Base-by-base conservation (phyloP, 2,797 vertebrate genomes). In the Phoxinus dragarum region DNA sequence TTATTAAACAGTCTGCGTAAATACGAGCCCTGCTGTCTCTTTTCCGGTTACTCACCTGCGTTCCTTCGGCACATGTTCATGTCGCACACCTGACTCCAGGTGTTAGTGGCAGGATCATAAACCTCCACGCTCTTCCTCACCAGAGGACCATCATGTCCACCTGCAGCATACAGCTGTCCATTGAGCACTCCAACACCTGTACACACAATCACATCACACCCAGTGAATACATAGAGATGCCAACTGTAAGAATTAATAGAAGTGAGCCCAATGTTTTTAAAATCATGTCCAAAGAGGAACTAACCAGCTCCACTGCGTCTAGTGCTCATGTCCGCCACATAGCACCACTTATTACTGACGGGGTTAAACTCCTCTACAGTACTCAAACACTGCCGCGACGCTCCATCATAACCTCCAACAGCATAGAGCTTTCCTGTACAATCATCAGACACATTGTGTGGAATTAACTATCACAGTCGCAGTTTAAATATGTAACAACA, bases 51-150 rank as follows among this genome's bases (percentile, higher is more conserved):
- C 94, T 92, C 89, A 98, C 98, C 98, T 96, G 98, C 98, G 1
- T 99, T 99, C 84, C 98, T 94, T 61, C 98, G 93, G 80, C 98
- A 99, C 98, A 99, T 99, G 92, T 99, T 99, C 98, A 99, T 99
- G 92, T 99, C 98, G 36, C 96, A 97, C 85, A 97, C 98, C 91
- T 97, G 97, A 49, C 95, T 97, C 98, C 98, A 99, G 56, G 90
- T 92, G 93, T 98, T 98, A 94, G 92, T 95, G 81, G 95, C 95
- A 0, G 97, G 95, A 87, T 99, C 97, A 0, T 96, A 99, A 85
- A 99, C 97, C 87, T 99, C 98, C 1, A 99, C 98, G 0, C 98
- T 99, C 94, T 99, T 99, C 92, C 98, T 97, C 86, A 99, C 98
- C 91, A 99, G 93, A 76, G 98, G 98, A 3, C 98, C 98, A 0